Conservation (phyloP, 1,140 invertebrate species). For the Zaprionus tsacasi region DNA sequence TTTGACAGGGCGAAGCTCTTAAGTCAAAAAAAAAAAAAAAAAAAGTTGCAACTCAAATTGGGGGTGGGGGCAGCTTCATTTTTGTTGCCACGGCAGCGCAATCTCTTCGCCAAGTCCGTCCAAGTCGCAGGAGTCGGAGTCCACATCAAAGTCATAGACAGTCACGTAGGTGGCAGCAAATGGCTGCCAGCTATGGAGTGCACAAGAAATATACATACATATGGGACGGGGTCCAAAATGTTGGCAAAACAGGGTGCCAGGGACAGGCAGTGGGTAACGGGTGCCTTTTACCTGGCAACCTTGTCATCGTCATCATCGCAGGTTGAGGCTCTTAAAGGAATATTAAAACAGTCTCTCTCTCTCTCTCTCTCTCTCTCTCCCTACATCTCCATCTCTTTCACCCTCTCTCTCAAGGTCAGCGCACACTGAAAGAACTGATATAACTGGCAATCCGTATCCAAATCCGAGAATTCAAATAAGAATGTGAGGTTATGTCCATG, state of each 20-base stretch:
- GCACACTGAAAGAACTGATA: slow-evolving; percentile 25
- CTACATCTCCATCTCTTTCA: neutral
- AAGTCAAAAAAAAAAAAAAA: slow-evolving; percentile 13
- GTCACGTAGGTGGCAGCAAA: slow-evolving; percentile 77
- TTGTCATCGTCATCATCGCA: slow-evolving; percentile 1
- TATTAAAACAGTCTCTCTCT: slow-evolving; percentile 68
- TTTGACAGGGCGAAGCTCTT: slow-evolving; percentile 36
- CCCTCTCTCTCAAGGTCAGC: slow-evolving; percentile 63
- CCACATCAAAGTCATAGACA: slow-evolving; percentile 46
- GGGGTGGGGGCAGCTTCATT: neutral
- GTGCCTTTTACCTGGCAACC: neutral
- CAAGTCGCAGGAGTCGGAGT: slow-evolving; percentile 11
- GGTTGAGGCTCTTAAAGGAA: slow-evolving; percentile 61
- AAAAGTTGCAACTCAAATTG: slow-evolving; percentile 25
- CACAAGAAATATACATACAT: slow-evolving; percentile 28
- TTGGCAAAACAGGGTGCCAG: slow-evolving; percentile 5
- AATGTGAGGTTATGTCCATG: slow-evolving; percentile 6
- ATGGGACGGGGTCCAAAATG: neutral
- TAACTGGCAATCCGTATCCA: slow-evolving; percentile 22
- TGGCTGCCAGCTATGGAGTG: slow-evolving; percentile 59
- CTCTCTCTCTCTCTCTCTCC: neutral
- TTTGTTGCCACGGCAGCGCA: slow-evolving; percentile 37
- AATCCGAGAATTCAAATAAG: slow-evolving; percentile 14
- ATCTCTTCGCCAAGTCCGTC: neutral
- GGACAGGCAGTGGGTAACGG: neutral